Base-by-base conservation (phyloP, 2,797 vertebrate species). In the Acanthurus leucopareius region DNA sequence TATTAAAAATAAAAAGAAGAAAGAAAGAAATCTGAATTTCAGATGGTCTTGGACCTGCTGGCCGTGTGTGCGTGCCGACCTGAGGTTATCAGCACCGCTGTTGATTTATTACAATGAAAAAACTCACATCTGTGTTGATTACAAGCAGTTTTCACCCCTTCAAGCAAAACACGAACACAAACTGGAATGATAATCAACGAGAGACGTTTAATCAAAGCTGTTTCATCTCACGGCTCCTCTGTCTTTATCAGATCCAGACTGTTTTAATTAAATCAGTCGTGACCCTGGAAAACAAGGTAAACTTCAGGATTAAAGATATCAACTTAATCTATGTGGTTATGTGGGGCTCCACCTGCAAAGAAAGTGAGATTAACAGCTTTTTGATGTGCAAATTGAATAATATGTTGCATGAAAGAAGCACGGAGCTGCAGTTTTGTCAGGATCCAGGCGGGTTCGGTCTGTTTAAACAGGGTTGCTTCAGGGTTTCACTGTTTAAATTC, bases 401-500 rank as follows among this genome's bases (percentile, higher is more conserved):
- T 42, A 42, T 42, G 2, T 42, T 10, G 9, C 40, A 42, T n/a
- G n/a, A n/a, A n/a, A 13, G 7, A 13, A 42, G 40, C 10, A 11
- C 8, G 2, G 2, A 42, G 40, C 11, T 42, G 9, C 40, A 1
- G 9, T 13, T 42, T 42, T 13, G 10, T 13, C 40, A 42, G 59
- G n/a, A 17, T 35, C 38, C n/a, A 28, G 62, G 75, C 2, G n/a
- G 62, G 0, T 20, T 47, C 38, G 6, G 28, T 42, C 28, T 42
- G 47, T 64, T 62, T 32, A 9, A 32, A 42, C 40, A 42, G 10
- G 40, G 40, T 2, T 13, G 40, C 1, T 42, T 42, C 10, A 7
- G 38, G 0, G 25, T 13, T 44, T 51, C 19, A 4, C 38, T 83
- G 80, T 85, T 82, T 83, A 72, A 2, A 69, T 47, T 16, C 1